Evolutionary conservation across 1,140 invertebrate genomes (phyloP), one percentile per base, ranked within the genome.

Genomic region (Daktulosphaira vitifoliae): DNA sequence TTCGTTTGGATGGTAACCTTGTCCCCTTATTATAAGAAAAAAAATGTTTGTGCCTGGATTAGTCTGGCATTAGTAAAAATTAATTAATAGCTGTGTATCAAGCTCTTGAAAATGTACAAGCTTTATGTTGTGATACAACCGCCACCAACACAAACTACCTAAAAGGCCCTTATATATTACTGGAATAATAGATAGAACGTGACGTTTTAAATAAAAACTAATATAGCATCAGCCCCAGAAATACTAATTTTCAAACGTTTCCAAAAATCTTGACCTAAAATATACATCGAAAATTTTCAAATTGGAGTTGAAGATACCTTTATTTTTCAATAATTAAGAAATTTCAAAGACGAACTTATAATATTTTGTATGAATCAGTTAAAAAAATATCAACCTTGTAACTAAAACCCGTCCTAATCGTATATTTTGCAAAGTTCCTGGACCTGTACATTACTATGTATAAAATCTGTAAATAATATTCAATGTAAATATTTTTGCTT

Each of bases 71-170:
- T 16, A 23, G 50, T 6, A n/a, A 18, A 33, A 51, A 51, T 51
- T 23, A 51, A 51, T 18, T 23, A 51, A 51, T 23, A 26, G 50
- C 39, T 15, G 42, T 46, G 9, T 46, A 46, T 46, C 42, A 46
- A 20, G 42, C 42, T 6, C 42, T 46, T 18, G 25, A 66, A 23
- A 54, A 42, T 20, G 42, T 66, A 18, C 52, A 68, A 54, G 68
- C 59, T 44, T 16, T 75, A 52, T 73, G 71, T 65, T 74, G 71
- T 66, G 73, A 73, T 54, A 75, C 72, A 7, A 74, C 71, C 42
- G 68, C 69, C 54, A 68, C 71, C n/a, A 74, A 75, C 66, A 69
- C 72, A 8, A 73, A 71, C 13, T 44, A 42, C 62, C 48, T 52
- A 22, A 72, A 67, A 68, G 72, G 72, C 49, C 50, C 67, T 26